Base-by-base conservation (phyloP, 2,888 invertebrate genomes). In the Sminthurinus aureus region DNA sequence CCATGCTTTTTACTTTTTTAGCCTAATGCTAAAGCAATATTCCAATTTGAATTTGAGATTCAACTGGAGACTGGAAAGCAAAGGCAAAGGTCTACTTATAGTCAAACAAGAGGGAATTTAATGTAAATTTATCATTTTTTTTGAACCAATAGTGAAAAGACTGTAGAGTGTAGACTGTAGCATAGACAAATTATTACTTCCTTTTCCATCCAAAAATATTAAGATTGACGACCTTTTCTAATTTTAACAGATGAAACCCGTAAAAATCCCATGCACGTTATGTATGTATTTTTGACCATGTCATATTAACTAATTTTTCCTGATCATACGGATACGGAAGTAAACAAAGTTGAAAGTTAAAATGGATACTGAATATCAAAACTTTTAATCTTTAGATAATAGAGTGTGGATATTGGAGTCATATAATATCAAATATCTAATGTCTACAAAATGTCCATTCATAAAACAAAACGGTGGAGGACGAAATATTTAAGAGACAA, bases 111-210 rank as follows among this genome's bases (percentile, higher is more conserved):
- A n/a, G 15, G 74, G 13, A 20, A n/a, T 52, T 52, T 11, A 76
- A 52, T 50, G 24, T 50, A n/a, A 12, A 52, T 76, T 76, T 76
- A 58, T 58, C 58, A 58, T 15, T 15, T 58, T 13, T 58, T 13
- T 58, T 18, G 9, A 3, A 58, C 13, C 13, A 58, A 58, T 15
- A 58, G 18, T 58, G 9, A 18, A 38, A 58, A 9, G 18, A 58
- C 22, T 69, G 1, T 69, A 2, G n/a, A 69, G 2, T 24, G n/a
- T n/a, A n/a, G n/a, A n/a, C n/a, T n/a, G n/a, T n/a, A n/a, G n/a
- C n/a, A n/a, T n/a, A n/a, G n/a, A n/a, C n/a, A 71, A 71, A 71
- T 71, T 71, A 71, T 71, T 71, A 71, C 71, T 71, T 71, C 71
- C 71, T 71, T 24, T 71, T 71, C 24, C 26, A 71, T 26, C 9